Evolutionary conservation across 2,113 vertebrate genomes (phyloP).

Genomic region (Megaceryle torquata): DNA sequence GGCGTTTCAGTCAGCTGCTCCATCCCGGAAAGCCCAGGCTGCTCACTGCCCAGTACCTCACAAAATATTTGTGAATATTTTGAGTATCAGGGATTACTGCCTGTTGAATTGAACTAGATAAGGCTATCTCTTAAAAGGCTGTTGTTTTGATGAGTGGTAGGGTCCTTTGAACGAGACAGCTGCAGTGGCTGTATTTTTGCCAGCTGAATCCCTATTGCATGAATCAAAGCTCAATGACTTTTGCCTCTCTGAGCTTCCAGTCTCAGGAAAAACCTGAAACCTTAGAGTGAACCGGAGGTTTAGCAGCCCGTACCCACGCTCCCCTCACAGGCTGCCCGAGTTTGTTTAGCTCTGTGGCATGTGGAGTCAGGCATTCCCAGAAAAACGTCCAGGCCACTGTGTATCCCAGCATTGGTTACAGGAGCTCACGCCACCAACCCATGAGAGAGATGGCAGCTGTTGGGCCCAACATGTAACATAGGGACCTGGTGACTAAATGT

Average conservation of each 20-base stretch:
- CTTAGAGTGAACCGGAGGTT: neutral
- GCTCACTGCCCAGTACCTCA: neutral
- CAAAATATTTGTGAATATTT: neutral
- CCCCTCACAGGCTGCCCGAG: neutral
- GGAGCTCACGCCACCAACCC: neutral
- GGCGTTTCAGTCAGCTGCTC: neutral
- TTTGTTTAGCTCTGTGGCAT: neutral
- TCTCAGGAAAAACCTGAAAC: neutral
- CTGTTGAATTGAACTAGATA: neutral
- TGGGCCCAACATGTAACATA: neutral
- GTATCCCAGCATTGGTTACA: neutral
- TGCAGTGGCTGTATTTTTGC: neutral
- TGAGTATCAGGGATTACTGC: neutral
- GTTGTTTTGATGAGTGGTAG: accelerated
- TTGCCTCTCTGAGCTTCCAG: neutral
- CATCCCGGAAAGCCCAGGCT: neutral
- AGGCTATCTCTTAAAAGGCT: neutral
- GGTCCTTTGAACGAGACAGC: neutral
- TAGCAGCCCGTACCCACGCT: accelerated
- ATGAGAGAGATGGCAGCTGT: neutral
- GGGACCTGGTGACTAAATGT: neutral
- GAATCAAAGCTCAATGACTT: neutral
- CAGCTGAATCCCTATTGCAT: neutral
- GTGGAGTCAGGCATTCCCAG: neutral
- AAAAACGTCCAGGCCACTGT: neutral